Percentiles rank a stretch among this genome's conserved stretches.
Evolutionary conservation across 2,888 invertebrate species (phyloP).

Genomic region (Sarcophaga caerulescens): DNA sequence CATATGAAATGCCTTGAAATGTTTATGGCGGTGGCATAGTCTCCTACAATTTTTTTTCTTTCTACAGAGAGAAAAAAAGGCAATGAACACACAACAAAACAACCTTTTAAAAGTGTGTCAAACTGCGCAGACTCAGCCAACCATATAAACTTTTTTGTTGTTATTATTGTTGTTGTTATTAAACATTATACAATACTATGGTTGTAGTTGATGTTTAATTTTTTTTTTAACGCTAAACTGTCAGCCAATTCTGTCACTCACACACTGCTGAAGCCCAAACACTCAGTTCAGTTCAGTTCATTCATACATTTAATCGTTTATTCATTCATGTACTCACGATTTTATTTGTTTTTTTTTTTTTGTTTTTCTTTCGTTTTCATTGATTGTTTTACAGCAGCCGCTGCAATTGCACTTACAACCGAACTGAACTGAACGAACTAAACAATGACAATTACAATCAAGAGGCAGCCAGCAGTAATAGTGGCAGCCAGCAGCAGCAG

Average conservation of each 20-base stretch:
- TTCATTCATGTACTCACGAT: constrained; percentile 24
- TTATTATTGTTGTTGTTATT: constrained; percentile 19
- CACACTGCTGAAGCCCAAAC: not conserved
- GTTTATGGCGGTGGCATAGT: not conserved
- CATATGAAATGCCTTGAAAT: not conserved
- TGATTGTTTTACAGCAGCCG: constrained; percentile 38
- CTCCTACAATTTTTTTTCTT: not conserved
- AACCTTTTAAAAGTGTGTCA: constrained; percentile 61
- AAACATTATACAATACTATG: not conserved
- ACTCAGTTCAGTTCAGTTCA: not conserved
- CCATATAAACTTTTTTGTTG: constrained; percentile 49
- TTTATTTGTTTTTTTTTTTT: not conserved
- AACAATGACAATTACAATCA: not conserved
- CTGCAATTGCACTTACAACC: constrained; percentile 9
- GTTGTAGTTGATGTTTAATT: not conserved
- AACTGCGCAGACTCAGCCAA: constrained; percentile 64
- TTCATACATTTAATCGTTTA: not conserved
- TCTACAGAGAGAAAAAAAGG: not conserved
- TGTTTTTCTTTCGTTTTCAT: constrained; percentile 14
- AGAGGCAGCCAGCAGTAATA: not conserved
- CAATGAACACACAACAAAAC: constrained; percentile 2
- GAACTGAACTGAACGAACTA: not conserved
- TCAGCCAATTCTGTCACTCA: not conserved
- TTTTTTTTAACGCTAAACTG: not conserved
- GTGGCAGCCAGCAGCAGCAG: not conserved